Conservation (phyloP, 2,888 invertebrate species). For the Alviniconcha strummeri region DNA sequence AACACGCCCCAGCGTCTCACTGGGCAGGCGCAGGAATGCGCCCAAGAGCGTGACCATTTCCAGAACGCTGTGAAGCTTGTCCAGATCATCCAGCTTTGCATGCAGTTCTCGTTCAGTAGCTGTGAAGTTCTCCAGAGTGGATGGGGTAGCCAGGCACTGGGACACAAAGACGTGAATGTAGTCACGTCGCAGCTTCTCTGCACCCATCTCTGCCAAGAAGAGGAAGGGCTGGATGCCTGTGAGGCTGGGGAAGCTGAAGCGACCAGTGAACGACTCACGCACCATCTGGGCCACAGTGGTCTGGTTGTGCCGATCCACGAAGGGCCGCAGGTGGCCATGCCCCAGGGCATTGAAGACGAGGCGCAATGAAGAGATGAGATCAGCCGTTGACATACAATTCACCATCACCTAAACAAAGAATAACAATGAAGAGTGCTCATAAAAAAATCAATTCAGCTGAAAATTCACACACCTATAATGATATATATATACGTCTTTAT, state of each 20-base stretch:
- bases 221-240: conserved; percentile 55
- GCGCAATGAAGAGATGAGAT: conserved; percentile 53
- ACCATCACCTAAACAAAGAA: conserved; percentile 44
- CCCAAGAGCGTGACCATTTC: conserved; percentile 62
- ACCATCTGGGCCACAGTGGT: conserved; percentile 64
- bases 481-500: too few relatives aligned
- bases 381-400: conserved; percentile 53
- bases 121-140: conserved; percentile 48
- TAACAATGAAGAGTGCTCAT: background rate
- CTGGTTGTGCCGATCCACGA: conserved; percentile 62
- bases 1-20: conserved; percentile 46
- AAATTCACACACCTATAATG: too few relatives aligned
- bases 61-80: conserved; percentile 58
- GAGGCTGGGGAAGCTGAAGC: conserved; percentile 53
- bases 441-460: too few relatives aligned
- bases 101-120: conserved; percentile 38
- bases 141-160: conserved; percentile 53
- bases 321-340: conserved; percentile 58
- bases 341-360: conserved; percentile 52
- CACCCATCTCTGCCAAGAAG: conserved; percentile 64
- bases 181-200: conserved; percentile 63
- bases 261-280: conserved; percentile 59
- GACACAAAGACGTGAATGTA: conserved; percentile 58
- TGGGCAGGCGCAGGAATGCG: conserved; percentile 54
- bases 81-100: conserved; percentile 49